A percentile compares a stretch with the other conserved stretches of the same genome.
phyloP scores from a whole-genome alignment of 2,113 vertebrate genomes.

The Nibea albiflora region DNA sequence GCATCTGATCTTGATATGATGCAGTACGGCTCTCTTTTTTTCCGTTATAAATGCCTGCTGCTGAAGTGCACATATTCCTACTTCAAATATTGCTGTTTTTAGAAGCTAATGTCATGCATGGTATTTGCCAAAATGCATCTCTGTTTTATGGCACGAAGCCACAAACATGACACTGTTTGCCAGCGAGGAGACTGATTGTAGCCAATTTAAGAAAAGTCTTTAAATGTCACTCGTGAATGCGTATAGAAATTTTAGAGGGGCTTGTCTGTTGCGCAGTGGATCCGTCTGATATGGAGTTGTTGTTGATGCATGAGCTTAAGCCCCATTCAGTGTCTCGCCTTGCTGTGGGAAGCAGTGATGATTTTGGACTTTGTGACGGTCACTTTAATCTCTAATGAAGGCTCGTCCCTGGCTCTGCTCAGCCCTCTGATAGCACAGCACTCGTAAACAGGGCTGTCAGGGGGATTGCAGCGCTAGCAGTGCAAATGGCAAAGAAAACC shows the following conservation, averaged over 20 bases:
- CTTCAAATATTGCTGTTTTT: constrained; percentile 40
- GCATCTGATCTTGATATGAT: constrained; percentile 39
- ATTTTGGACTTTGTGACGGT: constrained; percentile 78
- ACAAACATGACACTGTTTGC: constrained; percentile 37
- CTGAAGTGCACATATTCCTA: constrained; percentile 3
- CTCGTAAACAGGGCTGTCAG: constrained; percentile 80
- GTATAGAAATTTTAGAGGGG: constrained; percentile 65
- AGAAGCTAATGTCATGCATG: constrained; percentile 49
- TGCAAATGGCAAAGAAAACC: constrained; percentile 78
- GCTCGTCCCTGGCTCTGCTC: constrained; percentile 73
- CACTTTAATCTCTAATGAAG: constrained; percentile 84
- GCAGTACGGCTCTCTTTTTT: constrained; percentile 24
- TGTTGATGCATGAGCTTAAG: constrained; percentile 71
- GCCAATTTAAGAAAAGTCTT: constrained; percentile 68
- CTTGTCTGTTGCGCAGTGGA: constrained; percentile 68
- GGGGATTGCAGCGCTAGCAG: constrained; percentile 76
- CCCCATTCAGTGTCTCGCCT: constrained; percentile 67
- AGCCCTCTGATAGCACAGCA: constrained; percentile 73
- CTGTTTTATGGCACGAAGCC: constrained; percentile 32
- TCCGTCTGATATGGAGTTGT: constrained; percentile 67
- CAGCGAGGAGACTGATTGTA: constrained; percentile 43
- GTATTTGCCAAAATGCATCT: constrained; percentile 46
- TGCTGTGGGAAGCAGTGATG: constrained; percentile 69
- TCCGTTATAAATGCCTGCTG: constrained; percentile 27
- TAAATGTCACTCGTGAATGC: constrained; percentile 64